Percentiles rank a stretch among this genome's conserved stretches.
phyloP scores from a whole-genome alignment of 2,113 vertebrate genomes.

The Tylochromis polylepis region DNA sequence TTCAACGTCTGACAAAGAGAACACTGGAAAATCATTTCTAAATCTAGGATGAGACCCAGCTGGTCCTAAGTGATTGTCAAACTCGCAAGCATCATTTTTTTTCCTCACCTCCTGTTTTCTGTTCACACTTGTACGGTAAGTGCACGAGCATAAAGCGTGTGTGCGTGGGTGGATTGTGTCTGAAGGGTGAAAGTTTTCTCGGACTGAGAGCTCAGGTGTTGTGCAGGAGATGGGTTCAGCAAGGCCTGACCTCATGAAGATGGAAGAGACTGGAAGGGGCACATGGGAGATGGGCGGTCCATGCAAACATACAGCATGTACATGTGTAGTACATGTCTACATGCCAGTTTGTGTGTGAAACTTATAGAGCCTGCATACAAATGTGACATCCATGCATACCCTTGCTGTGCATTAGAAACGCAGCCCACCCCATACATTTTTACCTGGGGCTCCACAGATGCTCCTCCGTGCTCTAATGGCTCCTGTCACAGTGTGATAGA shows the following conservation, averaged over 20 bases:
- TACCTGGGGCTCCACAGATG: conserved; percentile 66
- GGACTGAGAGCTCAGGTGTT: conserved; percentile 24
- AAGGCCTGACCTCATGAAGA: background rate
- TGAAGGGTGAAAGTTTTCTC: background rate
- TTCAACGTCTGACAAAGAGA: background rate
- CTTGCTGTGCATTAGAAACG: conserved; percentile 54
- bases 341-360: background rate
- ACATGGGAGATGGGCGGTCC: background rate
- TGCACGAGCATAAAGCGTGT: conserved; percentile 1
- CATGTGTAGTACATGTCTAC: background rate
- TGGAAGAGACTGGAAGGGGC: background rate
- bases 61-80: conserved; percentile 40
- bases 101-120: conserved; percentile 38
- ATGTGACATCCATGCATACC: conserved; percentile 33
- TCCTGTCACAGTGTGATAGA: conserved; percentile 70
- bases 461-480: conserved; percentile 63
- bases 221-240: background rate
- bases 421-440: background rate
- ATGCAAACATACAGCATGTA: background rate
- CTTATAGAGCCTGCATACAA: conserved; percentile 9
- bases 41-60: conserved; percentile 47
- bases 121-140: conserved; percentile 35
- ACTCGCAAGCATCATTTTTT: conserved; percentile 31
- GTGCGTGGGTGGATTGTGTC: background rate
- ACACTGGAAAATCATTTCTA: conserved; percentile 18